A percentile compares a stretch with the other conserved stretches of the same genome.
phyloP scores from a whole-genome alignment of 2,113 vertebrate genomes.

The Empidonax traillii region DNA sequence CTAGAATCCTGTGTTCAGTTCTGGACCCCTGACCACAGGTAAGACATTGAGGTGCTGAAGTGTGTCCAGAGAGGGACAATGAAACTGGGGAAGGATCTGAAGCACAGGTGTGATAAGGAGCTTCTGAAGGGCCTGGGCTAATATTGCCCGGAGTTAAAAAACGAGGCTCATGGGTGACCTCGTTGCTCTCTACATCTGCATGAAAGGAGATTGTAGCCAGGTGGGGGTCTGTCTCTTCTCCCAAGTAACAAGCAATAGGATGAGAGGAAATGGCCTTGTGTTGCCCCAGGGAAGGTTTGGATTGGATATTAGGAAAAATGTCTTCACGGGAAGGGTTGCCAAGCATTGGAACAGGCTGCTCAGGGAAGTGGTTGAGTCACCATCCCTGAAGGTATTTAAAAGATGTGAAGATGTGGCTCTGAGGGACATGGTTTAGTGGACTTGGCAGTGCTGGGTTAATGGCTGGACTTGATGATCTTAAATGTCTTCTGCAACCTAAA shows the following conservation, averaged over 20 bases:
- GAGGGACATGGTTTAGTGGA: neutral
- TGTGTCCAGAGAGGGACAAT: rapidly evolving
- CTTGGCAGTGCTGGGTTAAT: neutral
- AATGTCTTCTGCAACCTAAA: neutral
- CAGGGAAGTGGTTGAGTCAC: neutral
- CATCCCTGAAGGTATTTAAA: neutral
- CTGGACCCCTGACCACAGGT: no score
- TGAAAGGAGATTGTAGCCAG: neutral
- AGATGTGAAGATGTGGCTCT: rapidly evolving
- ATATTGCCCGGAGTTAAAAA: neutral
- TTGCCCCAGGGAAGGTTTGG: neutral
- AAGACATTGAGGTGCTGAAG: neutral
- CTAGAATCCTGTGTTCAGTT: rapidly evolving
- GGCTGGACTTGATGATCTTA: neutral
- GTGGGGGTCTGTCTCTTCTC: neutral
- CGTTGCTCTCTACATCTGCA: neutral
- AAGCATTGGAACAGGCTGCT: neutral
- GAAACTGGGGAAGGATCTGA: neutral
- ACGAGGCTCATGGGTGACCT: neutral
- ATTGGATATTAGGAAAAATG: neutral
- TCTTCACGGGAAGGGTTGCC: neutral
- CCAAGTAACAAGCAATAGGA: no score
- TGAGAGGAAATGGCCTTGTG: neutral
- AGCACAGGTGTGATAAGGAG: neutral
- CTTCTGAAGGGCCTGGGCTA: rapidly evolving